phyloP scores from a whole-genome alignment of 2,113 vertebrate species.

The Leucopsar rothschildi region DNA sequence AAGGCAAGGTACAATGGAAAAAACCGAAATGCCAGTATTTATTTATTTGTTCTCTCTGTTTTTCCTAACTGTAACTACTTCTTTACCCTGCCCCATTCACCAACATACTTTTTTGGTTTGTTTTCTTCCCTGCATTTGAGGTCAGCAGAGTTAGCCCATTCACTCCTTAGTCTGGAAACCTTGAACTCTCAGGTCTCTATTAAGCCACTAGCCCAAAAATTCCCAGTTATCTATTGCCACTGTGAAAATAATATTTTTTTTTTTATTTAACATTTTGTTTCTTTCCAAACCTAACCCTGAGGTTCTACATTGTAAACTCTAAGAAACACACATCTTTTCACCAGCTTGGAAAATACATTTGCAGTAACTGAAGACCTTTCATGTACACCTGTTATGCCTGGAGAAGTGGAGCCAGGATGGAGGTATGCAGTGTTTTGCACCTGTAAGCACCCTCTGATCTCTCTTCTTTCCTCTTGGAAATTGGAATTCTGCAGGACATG shows the following conservation, averaged over 20 bases:
- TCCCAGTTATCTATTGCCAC: not conserved
- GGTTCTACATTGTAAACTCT: not conserved
- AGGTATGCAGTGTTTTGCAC: not conserved
- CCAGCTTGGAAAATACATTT: not conserved
- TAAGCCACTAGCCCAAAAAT: not conserved
- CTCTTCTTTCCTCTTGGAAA: not conserved
- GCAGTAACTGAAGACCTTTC: not conserved
- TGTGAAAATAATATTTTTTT: not conserved
- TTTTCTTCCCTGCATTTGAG: not conserved
- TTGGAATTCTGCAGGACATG: not conserved
- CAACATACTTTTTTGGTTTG: fast-evolving
- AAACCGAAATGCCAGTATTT: not conserved
- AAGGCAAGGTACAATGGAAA: not conserved
- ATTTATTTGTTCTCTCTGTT: not conserved
- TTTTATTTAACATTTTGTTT: not conserved
- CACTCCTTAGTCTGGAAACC: not conserved
- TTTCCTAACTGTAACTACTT: not conserved
- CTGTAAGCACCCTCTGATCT: not conserved
- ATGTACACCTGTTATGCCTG: not conserved
- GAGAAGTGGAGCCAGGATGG: not conserved
- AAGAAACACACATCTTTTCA: not conserved
- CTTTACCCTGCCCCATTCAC: not conserved
- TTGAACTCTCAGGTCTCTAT: not conserved
- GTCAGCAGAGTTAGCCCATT: not conserved
- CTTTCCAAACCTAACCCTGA: not conserved